Base-by-base conservation (phyloP, 2,113 vertebrate species). In the Heterotis niloticus region DNA sequence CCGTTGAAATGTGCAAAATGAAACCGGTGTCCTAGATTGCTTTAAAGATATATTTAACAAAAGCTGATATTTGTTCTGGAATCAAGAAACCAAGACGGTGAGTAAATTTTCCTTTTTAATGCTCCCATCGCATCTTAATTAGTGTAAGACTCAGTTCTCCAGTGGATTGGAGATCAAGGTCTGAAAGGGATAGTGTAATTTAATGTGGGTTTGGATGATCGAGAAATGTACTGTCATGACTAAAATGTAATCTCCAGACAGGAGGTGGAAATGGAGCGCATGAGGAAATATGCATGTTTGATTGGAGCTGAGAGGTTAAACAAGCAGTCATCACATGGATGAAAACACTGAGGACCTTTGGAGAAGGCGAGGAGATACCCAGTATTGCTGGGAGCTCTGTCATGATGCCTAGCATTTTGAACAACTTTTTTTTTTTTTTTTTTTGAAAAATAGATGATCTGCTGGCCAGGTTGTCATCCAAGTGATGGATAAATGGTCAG, bases 121-220 rank as follows among this genome's bases (percentile, higher is more conserved):
- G 4, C 26, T 26, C 65, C 65, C 20, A 67, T 71, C 16, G 18
- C 52, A 18, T 73, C n/a, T 60, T 62, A 75, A 75, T 75, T 75
- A 62, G 56, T 9, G 29, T 10, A 0, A 75, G 56, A 16, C 20
- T 11, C 51, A 26, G 20, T 44, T 65, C 68, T 44, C 16, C 62
- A 44, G 75, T 9, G 18, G 60, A 54, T 17, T 1, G 2, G 56
- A 26, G 14, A n/a, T 26, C 9, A 23, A 20, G 11, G 60, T 14
- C n/a, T 44, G 57, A 76, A 71, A 76, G 0, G 13, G 16, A 13
- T 60, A 1, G 23, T 14, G 17, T 34, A 16, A 4, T 59, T 11
- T 23, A 11, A 23, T 7, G 23, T 60, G 26, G 24, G 72, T 26
- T 5, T 12, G 7, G 3, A 23, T 64, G 59, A 76, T n/a, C 51